These are phyloP conservation scores for Ylistrum balloti DNA, from an alignment of 1,140 invertebrate species.

Conservation along the genomic window DNA sequence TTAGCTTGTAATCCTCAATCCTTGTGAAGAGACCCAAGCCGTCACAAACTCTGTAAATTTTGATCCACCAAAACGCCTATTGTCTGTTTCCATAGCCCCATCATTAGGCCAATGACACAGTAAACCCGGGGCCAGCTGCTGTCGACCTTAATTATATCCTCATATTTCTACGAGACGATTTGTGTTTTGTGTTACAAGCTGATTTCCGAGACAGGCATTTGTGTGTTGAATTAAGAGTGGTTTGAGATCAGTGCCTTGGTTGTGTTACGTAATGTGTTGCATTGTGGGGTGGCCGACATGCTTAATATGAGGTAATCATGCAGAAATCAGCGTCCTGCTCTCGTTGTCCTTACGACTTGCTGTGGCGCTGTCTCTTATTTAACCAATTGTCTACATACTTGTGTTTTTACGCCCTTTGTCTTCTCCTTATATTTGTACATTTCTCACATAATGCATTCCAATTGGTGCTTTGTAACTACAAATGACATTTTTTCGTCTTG, in stretches of 20 bases:
- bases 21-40: background rate
- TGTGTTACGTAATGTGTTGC: slow-evolving; percentile 21
- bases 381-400: background rate
- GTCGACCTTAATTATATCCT: slow-evolving; percentile 18
- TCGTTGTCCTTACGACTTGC: background rate
- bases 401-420: background rate
- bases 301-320: slow-evolving; percentile 1
- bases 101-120: background rate
- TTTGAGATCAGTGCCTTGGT: background rate
- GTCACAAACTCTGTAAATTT: background rate
- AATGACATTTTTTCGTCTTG: background rate
- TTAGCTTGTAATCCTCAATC: background rate
- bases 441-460: slow-evolving; percentile 5
- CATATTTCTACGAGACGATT: slow-evolving; percentile 12
- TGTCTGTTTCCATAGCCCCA: background rate
- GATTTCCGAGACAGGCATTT: slow-evolving; percentile 32
- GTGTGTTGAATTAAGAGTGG: background rate
- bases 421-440: background rate
- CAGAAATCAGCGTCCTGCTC: background rate
- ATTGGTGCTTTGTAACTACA: background rate
- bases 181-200: slow-evolving; percentile 24
- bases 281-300: background rate
- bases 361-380: background rate
- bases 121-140: background rate
- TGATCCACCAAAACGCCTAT: background rate